phyloP scores from a whole-genome alignment of 2,113 vertebrate species.

The Macquaria ambigua region DNA sequence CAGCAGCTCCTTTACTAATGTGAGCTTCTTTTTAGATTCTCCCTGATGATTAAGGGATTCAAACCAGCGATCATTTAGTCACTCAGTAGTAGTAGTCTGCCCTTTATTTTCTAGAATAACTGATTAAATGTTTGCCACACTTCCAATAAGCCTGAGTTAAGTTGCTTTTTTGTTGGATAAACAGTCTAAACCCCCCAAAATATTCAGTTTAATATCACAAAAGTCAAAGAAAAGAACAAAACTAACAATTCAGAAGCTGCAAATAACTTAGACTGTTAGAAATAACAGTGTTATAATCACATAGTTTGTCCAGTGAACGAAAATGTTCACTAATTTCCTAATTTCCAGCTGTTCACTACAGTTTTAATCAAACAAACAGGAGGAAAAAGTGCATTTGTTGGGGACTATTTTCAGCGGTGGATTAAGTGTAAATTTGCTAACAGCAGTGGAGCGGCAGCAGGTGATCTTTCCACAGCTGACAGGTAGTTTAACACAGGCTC shows the following conservation, averaged over 20 bases:
- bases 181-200: too few relatives aligned
- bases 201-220: too few relatives aligned
- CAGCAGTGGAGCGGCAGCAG: not conserved
- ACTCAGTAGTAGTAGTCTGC: not conserved
- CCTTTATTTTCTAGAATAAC: too few relatives aligned
- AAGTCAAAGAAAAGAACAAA: too few relatives aligned
- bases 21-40: not conserved
- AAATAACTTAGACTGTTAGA: too few relatives aligned
- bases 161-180: too few relatives aligned
- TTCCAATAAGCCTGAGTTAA: too few relatives aligned
- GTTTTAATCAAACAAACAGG: not conserved
- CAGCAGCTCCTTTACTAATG: not conserved
- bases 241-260: too few relatives aligned
- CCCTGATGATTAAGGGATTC: not conserved
- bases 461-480: not conserved
- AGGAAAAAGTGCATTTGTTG: not conserved
- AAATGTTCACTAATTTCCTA: too few relatives aligned
- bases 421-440: not conserved
- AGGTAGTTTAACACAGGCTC: not conserved
- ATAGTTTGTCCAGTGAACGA: too few relatives aligned
- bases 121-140: too few relatives aligned
- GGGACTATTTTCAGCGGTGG: not conserved
- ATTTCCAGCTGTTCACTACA: not conserved
- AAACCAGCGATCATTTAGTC: not conserved
- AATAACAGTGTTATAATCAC: too few relatives aligned